phyloP scores from a whole-genome alignment of 2,888 invertebrate species.

The Eupithecia inturbata region DNA sequence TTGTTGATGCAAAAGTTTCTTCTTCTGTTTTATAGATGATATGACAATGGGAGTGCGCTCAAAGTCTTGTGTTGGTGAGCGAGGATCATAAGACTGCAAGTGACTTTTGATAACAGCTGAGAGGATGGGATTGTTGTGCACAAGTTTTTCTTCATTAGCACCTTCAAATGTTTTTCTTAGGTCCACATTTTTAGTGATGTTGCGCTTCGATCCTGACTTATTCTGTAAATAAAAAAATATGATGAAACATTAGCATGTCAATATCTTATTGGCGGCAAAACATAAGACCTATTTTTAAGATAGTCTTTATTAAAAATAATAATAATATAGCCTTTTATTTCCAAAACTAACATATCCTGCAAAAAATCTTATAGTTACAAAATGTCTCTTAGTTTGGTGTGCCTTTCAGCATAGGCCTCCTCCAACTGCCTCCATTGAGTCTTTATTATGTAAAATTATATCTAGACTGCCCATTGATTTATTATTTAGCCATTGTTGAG shows the following conservation, averaged over 20 bases:
- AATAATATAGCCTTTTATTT: too few relatives aligned
- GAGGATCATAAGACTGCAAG: slow-evolving; percentile 81
- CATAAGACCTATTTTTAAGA: background rate
- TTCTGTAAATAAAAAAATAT: slow-evolving; percentile 59
- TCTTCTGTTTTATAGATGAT: slow-evolving; percentile 53
- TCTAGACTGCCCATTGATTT: background rate
- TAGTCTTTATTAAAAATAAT: background rate
- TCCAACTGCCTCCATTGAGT: too few relatives aligned
- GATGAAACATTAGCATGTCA: background rate
- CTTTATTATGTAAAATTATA: background rate
- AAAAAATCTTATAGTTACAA: too few relatives aligned
- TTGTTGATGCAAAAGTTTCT: slow-evolving; percentile 49
- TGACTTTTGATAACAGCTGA: slow-evolving; percentile 79
- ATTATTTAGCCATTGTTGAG: background rate
- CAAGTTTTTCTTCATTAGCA: slow-evolving; percentile 68
- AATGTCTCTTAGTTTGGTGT: too few relatives aligned
- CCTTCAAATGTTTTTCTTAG: slow-evolving; percentile 78
- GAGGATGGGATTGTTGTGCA: slow-evolving; percentile 77
- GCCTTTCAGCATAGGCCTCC: too few relatives aligned
- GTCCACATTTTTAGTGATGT: slow-evolving; percentile 80
- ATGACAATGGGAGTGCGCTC: slow-evolving; percentile 84
- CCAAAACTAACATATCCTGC: too few relatives aligned
- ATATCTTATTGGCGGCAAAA: background rate
- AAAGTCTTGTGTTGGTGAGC: slow-evolving; percentile 85
- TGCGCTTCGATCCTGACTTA: slow-evolving; percentile 70